These are phyloP conservation scores for Norana najaformis DNA, from an alignment of 2,888 invertebrate species.

Conservation along the genomic window DNA sequence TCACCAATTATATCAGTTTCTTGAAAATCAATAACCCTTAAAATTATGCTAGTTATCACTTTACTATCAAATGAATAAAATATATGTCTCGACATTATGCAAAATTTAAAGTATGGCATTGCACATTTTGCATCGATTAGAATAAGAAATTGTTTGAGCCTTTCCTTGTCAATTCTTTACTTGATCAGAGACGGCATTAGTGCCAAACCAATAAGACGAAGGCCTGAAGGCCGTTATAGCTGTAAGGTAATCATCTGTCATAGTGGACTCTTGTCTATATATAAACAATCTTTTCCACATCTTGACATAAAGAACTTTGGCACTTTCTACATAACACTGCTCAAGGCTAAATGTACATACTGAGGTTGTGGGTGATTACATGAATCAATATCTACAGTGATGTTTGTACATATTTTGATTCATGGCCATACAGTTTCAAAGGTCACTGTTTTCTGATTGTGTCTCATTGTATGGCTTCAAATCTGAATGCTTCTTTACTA, in stretches of 20 bases:
- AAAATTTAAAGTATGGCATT: neutral
- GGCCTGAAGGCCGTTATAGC: too few species aligned
- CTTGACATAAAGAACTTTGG: neutral
- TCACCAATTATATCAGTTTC: neutral
- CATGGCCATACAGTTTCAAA: neutral
- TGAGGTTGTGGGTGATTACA: neutral
- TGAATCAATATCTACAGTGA: too few species aligned
- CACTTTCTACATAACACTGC: neutral
- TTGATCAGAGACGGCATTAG: too few species aligned
- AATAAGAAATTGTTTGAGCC: neutral
- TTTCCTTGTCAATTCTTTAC: neutral
- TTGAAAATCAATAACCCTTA: neutral
- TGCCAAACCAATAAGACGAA: too few species aligned
- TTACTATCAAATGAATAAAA: neutral
- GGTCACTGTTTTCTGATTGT: neutral
- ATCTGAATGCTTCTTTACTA: neutral
- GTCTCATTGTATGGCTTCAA: neutral
- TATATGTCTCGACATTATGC: neutral
- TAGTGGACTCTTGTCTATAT: neutral
- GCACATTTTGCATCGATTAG: neutral
- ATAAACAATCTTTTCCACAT: neutral
- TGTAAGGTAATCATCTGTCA: too few species aligned
- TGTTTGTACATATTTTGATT: neutral
- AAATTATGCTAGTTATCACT: neutral
- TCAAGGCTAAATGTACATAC: neutral